Base-by-base conservation (phyloP, 2,797 vertebrate genomes). In the Pygocentrus nattereri region DNA sequence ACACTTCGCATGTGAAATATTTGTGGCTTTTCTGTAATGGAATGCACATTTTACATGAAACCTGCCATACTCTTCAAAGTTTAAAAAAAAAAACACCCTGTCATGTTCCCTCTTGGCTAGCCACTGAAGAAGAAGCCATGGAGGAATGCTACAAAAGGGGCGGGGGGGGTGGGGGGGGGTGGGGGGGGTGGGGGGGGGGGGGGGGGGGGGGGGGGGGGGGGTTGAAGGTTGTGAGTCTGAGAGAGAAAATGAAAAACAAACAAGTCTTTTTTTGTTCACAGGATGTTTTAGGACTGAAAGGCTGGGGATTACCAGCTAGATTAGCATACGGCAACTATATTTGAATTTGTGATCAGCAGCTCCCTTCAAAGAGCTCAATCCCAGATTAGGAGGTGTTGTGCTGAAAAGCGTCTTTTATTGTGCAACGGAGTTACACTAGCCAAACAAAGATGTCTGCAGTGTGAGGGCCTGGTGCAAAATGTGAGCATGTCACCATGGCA, bases 401-500 rank as follows among this genome's bases (percentile, higher is more conserved):
- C 92, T 94, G 92, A 95, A 95, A 92, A 91, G 79, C 91, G 91
- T 94, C 95, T 94, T 76, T 89, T 91, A 90, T 90, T 95, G 93
- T 96, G 92, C 88, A 92, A 94, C 93, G 90, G 94, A 95, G 95
- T 95, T 96, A 97, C 94, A 77, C 88, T 93, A 94, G 95, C 93
- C 96, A 98, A 97, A 97, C 96, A 98, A 97, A 99, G 96, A 97
- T 96, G 96, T 96, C 95, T 96, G 93, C 92, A 95, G 94, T 95
- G 94, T 94, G 95, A 95, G 95, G 94, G 89, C 92, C 93, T 95
- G 92, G 93, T 31, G 49, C 92, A 93, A 93, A 95, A 96, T 96
- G 94, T 95, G 95, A 95, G 93, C 90, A 92, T 90, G 92, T 97
- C 90, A 91, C 96, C 94, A 96, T 97, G 92, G 96, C 90, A 94